phyloP scores from a whole-genome alignment of 2,113 vertebrate genomes.

The Pedetes capensis region DNA sequence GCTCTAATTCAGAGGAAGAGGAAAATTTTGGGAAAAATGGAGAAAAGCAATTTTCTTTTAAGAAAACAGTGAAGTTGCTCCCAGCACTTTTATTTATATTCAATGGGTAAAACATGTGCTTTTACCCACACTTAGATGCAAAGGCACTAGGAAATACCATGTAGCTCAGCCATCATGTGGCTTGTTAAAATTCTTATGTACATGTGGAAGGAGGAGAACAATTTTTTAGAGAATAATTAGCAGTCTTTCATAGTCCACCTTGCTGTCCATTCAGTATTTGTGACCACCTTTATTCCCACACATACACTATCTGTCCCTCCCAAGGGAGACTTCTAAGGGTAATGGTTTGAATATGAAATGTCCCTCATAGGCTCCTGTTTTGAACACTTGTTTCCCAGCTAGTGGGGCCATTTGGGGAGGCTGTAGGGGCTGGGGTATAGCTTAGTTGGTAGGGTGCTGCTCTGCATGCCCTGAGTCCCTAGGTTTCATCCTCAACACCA shows the following conservation, averaged over 20 bases:
- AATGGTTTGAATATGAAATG: too few species aligned
- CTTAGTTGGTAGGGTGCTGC: too few species aligned
- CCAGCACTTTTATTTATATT: neutral
- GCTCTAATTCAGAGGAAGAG: neutral
- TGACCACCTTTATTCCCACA: neutral
- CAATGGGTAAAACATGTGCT: neutral
- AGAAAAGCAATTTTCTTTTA: neutral
- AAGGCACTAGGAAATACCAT: neutral
- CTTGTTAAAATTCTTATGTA: neutral
- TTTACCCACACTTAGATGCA: neutral
- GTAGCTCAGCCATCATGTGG: neutral
- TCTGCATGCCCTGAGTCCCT: too few species aligned
- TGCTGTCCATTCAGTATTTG: neutral
- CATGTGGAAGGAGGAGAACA: neutral
- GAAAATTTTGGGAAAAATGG: neutral
- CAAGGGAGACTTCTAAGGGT: neutral
- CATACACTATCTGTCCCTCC: neutral
- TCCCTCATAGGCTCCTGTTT: too few species aligned
- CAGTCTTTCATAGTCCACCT: neutral
- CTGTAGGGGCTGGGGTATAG: too few species aligned
- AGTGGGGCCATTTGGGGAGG: too few species aligned
- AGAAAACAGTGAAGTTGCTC: neutral
- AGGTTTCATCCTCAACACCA: too few species aligned
- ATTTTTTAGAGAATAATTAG: neutral
- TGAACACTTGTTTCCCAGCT: too few species aligned